phyloP scores from a whole-genome alignment of 1,140 invertebrate species.

The Thaumatotibia leucotreta region DNA sequence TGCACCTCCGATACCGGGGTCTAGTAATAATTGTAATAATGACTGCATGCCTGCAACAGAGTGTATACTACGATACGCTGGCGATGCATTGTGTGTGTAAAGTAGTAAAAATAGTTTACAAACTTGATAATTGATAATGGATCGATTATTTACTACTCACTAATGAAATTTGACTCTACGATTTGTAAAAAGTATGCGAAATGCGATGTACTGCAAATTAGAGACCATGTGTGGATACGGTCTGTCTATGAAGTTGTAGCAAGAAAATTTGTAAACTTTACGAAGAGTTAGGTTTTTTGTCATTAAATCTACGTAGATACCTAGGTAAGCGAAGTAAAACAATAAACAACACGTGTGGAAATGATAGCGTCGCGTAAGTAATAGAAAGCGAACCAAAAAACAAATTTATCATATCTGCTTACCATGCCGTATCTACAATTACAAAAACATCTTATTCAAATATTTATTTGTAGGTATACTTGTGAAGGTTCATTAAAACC shows the following conservation, averaged over 20 bases:
- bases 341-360: conserved; percentile 6
- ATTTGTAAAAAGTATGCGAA: not conserved
- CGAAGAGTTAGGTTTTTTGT: not conserved
- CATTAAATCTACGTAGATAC: not conserved
- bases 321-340: not conserved
- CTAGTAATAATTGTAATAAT: no score
- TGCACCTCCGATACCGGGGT: no score
- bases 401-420: not conserved
- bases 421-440: not conserved
- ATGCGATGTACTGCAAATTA: no score
- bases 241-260: not conserved
- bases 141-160: not conserved
- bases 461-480: not conserved
- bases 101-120: not conserved
- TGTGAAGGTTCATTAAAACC: not conserved
- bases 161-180: not conserved
- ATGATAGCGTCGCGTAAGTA: not conserved
- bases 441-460: not conserved
- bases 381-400: not conserved
- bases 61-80: not conserved
- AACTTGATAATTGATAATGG: not conserved
- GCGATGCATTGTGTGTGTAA: not conserved
- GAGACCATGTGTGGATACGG: not conserved
- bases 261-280: not conserved
- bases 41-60: no score